Evolutionary conservation across 1,140 invertebrate genomes (phyloP), one percentile per base, ranked within the genome.

Genomic region (Mya arenaria): DNA sequence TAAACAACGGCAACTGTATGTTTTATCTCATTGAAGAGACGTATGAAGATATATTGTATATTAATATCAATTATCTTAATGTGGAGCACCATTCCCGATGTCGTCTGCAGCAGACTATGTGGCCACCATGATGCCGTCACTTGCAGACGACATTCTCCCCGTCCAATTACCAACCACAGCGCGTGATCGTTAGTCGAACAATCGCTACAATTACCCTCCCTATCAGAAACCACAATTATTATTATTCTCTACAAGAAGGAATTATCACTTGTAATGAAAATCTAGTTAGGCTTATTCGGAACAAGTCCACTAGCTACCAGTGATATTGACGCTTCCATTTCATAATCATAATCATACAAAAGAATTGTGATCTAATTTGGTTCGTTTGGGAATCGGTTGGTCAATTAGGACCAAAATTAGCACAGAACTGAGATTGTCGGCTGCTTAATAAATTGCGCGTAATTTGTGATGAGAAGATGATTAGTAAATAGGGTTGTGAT

Each of bases 301-400:
- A 28, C 34, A 44, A 55, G 39, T 66, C 34, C 39, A 44, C 17
- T 44, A 66, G 75, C 63, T 68, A 60, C 28, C 30, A 65, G 63
- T 79, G 75, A n/a, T 68, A 79, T 79, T 79, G 75, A 79, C 75
- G 75, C 75, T 79, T 79, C 65, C 75, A 79, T 79, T 79, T 79
- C 75, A 79, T 79, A 79, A 79, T 79, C 62, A 79, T 68, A 79
- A 52, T 56, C 75, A 56, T 56, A 79, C 75, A 79, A 79, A 52
- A 37, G 63, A 56, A 68, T 66, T 79, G 75, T 79, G 75, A 79
- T 79, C 75, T 52, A 68, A 79, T 68, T 79, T 68, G 63, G 23
- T 62, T 68, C 75, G 75, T 66, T 79, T 58, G 48, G 63, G 75
- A 79, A 41, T 68, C 28, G 30, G 56, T 34, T 37, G 52, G 75